Evolutionary conservation across 2,888 invertebrate species (phyloP).

Genomic region (Cosmorhoe ocellata): DNA sequence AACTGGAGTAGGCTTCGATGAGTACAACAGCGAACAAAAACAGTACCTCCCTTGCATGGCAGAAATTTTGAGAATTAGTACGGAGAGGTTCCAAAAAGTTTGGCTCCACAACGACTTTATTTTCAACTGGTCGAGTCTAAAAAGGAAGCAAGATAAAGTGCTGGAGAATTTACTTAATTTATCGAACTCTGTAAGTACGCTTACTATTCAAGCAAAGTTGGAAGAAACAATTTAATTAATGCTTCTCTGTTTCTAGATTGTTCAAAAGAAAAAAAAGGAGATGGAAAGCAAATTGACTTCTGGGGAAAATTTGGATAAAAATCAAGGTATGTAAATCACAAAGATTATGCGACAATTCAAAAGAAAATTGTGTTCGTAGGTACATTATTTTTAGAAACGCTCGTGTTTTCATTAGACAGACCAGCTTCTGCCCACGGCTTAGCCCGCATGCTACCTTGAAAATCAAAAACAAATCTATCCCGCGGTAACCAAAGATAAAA

Average conservation of each 20-base stretch:
- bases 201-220: too few species aligned
- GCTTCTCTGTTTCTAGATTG: too few species aligned
- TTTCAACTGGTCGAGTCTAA: constrained; percentile 35
- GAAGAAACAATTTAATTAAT: too few species aligned
- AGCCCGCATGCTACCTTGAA: too few species aligned
- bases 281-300: background rate
- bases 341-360: too few species aligned
- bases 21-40: constrained; percentile 10
- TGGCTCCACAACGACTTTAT: constrained; percentile 32
- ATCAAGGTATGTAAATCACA: background rate
- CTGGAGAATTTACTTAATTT: constrained; percentile 38
- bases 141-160: constrained; percentile 38
- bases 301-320: background rate
- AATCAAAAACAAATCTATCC: too few species aligned
- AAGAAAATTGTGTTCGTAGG: too few species aligned
- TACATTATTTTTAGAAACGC: too few species aligned
- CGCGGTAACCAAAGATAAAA: too few species aligned
- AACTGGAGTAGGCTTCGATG: constrained; percentile 13
- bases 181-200: constrained; percentile 38
- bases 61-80: constrained; percentile 21
- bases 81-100: constrained; percentile 19
- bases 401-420: too few species aligned
- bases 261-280: constrained; percentile 1
- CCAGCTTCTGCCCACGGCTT: too few species aligned
- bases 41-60: constrained; percentile 18